Evolutionary conservation across 2,113 vertebrate genomes (phyloP).

Genomic region (Centropus bengalensis): DNA sequence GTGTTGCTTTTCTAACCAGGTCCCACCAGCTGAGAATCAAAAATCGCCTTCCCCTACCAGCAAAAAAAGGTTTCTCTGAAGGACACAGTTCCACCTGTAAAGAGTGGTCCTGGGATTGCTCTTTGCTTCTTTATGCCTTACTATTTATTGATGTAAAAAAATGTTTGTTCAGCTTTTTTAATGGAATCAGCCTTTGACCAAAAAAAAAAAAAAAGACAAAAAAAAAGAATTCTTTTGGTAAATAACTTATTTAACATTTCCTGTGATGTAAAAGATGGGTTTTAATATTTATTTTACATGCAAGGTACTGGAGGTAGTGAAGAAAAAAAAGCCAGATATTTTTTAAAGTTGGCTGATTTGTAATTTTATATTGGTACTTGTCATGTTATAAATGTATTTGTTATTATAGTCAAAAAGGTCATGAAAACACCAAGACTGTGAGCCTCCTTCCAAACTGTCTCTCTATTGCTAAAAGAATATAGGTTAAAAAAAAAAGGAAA

Average conservation of each 20-base stretch:
- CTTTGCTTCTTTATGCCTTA: constrained; percentile 44
- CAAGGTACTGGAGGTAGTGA: constrained; percentile 28
- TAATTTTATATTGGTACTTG: constrained; percentile 50
- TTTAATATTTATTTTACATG: constrained; percentile 67
- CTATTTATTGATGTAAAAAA: constrained; percentile 8
- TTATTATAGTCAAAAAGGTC: background rate
- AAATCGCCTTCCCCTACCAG: constrained; percentile 58
- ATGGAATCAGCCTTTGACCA: constrained; percentile 6
- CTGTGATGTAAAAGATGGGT: constrained; percentile 28
- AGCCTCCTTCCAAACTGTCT: background rate
- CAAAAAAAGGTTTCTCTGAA: constrained; percentile 72
- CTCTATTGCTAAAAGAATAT: background rate
- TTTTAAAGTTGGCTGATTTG: background rate
- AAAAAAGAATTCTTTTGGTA: background rate
- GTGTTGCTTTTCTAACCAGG: constrained; percentile 48
- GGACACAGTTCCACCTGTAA: constrained; percentile 30
- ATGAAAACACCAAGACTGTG: background rate
- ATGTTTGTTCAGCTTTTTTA: background rate
- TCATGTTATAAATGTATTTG: background rate
- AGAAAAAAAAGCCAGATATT: background rate
- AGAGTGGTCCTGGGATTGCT: background rate
- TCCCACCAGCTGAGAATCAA: constrained; percentile 59
- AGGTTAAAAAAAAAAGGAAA: background rate
- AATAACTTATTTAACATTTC: constrained; percentile 65
- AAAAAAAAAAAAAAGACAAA: background rate